Base-by-base conservation (phyloP, 2,113 vertebrate genomes). In the Amphiprion ocellaris region DNA sequence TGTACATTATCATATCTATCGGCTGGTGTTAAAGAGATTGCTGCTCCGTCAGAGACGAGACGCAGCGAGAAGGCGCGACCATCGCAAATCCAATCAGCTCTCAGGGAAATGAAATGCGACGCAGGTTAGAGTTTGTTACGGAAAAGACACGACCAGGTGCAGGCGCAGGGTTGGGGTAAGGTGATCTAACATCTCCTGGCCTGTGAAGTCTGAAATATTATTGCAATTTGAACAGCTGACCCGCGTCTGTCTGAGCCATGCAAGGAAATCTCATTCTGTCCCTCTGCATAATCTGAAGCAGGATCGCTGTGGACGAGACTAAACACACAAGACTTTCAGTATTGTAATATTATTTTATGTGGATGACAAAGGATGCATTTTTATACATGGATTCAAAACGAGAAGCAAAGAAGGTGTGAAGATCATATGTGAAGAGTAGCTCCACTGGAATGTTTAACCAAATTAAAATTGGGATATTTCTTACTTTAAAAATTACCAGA, bases 41-140 rank as follows among this genome's bases (percentile, higher is more conserved):
- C 83, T 83, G 89, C 84, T 86, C 77, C 53, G 82, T 90, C 89
- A 46, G 80, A 76, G 77, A 79, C 49, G 58, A 74, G 83, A 65
- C 16, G 30, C 33, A 63, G 85, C 62, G 59, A 81, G 80, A 77
- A 78, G 79, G 76, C 33, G 69, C 77, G 49, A 86, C 88, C 90
- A 86, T 92, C 90, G 58, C 90, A 91, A 94, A 94, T 93, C 92
- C 93, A 94, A 93, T 94, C 93, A 91, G 85, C 85, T 91, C 78
- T 68, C 84, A 46, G 93, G 87, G 90, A 93, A 94, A 94, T 94
- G 87, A 94, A 93, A 94, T 72, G 74, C 69, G 90, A 82, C 55
- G 79, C 74, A 30, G 72, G 80, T 92, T 90, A 75, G 66, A 87
- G 88, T 92, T 90, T 87, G 91, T 90, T 88, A 88, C 89, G 10